Evolutionary conservation across 1,140 invertebrate genomes (phyloP), one percentile per base, ranked within the genome.

Genomic region (Drosophila repleta): DNA sequence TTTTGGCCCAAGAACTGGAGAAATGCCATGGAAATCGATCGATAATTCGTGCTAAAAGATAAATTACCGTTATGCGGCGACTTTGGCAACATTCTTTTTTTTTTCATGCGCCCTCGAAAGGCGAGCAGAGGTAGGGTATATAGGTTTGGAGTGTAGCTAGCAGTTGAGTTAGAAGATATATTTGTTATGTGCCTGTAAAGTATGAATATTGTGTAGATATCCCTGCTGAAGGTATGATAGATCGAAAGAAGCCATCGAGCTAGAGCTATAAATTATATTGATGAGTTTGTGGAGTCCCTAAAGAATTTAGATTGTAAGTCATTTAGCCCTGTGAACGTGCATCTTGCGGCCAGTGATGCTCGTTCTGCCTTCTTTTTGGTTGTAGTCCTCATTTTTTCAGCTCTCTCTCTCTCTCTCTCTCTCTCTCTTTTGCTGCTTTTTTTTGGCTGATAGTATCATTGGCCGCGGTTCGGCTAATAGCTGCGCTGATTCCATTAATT

Each of bases 21-120:
- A 84, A 84, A 80, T 77, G 75, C 72, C 75, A 65, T 45, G 62
- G 75, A 78, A 35, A 67, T 62, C 81, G 81, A 88, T 88, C 83
- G 83, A 88, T 88, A 89, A 88, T 89, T 88, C 73, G 76, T 73
- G 84, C 84, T 77, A 88, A 88, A 79, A 88, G 84, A 88, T 88
- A 88, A 88, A 88, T 88, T 83, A 73, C 83, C 76, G 70, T 77
- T 76, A 76, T 76, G 65, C 55, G 29, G 51, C 29, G 37, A 69
- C 64, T 43, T 67, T 55, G 32, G 35, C 55, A 46, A 55, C 21
- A 51, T 32, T 61, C 53, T 49, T 39, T 6, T 29, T 29, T 29
- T 29, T 2, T 24, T 4, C 29, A 10, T 35, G 32, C 32, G 11
- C 11, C 10, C 11, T 13, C 32, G 32, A 3, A 3, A 3, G 11